These are phyloP conservation scores for Cyprinella venusta DNA, from an alignment of 2,797 vertebrate species.

Conservation along the genomic window DNA sequence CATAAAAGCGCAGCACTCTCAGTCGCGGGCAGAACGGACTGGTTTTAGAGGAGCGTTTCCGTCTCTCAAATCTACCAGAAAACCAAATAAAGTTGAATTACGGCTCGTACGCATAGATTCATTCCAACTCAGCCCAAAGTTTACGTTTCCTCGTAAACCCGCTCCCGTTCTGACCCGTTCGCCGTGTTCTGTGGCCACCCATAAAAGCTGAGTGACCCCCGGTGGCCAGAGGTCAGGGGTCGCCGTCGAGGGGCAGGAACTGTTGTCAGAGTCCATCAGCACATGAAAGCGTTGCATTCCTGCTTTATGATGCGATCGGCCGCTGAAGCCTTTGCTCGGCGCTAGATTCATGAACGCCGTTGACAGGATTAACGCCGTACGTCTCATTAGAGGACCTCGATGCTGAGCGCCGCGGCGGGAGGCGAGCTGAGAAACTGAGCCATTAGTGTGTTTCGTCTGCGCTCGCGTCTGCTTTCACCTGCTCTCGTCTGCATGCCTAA, in stretches of 20 bases:
- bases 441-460: slow-evolving; percentile 64
- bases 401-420: slow-evolving; percentile 71
- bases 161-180: slow-evolving; percentile 77
- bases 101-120: slow-evolving; percentile 75
- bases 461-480: slow-evolving; percentile 20
- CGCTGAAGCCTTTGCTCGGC: slow-evolving; percentile 72
- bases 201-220: slow-evolving; percentile 76
- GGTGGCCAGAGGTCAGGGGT: slow-evolving; percentile 76
- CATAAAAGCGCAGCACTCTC: slow-evolving; percentile 44
- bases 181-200: slow-evolving; percentile 76
- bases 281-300: slow-evolving; percentile 83
- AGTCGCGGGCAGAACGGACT: slow-evolving; percentile 50
- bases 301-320: slow-evolving; percentile 75
- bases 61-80: slow-evolving; percentile 55
- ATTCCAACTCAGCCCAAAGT: slow-evolving; percentile 79
- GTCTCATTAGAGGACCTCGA: slow-evolving; percentile 79
- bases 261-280: slow-evolving; percentile 78
- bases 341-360: slow-evolving; percentile 77
- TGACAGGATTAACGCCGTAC: slow-evolving; percentile 79
- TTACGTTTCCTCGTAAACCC: slow-evolving; percentile 75
- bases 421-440: slow-evolving; percentile 74
- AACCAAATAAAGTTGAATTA: slow-evolving; percentile 80
- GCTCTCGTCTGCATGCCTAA: not conserved
- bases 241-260: slow-evolving; percentile 80
- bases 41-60: slow-evolving; percentile 19